Evolutionary conservation across 2,888 invertebrate species (phyloP).

Genomic region (Quadroppia sp.): DNA sequence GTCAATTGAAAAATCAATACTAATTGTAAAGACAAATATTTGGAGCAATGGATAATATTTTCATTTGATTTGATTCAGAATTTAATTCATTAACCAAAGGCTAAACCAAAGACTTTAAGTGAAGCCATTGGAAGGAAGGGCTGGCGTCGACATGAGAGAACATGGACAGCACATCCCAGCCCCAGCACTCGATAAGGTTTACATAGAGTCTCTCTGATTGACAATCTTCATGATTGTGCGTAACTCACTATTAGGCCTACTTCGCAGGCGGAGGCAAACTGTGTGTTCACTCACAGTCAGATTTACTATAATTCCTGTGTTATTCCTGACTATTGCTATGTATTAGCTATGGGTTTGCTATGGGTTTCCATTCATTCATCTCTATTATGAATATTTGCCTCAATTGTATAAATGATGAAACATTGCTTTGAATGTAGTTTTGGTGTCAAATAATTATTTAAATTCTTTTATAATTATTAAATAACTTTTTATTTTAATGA

Average conservation of each 20-base stretch:
- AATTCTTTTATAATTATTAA: background rate
- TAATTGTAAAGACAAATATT: background rate
- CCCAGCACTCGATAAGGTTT: no score
- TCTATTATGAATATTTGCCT: background rate
- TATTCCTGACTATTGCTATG: background rate
- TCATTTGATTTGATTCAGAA: background rate
- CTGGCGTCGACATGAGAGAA: no score
- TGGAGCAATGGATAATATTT: background rate
- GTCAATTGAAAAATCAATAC: no score
- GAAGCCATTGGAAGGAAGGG: background rate
- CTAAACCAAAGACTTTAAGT: background rate
- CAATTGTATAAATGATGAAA: background rate
- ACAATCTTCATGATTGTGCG: slow-evolving; percentile 13
- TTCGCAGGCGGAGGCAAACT: background rate
- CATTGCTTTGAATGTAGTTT: no score
- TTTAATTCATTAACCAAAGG: background rate
- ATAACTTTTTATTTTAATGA: background rate
- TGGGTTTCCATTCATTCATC: background rate
- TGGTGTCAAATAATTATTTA: background rate
- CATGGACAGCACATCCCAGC: no score
- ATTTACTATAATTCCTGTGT: no score
- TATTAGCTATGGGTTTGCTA: no score
- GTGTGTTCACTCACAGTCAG: background rate
- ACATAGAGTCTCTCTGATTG: background rate
- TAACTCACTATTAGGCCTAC: background rate